Evolutionary conservation across 1,140 invertebrate species (phyloP), one percentile per base, ranked within the genome.

Genomic region (Drosophila pectinifera): DNA sequence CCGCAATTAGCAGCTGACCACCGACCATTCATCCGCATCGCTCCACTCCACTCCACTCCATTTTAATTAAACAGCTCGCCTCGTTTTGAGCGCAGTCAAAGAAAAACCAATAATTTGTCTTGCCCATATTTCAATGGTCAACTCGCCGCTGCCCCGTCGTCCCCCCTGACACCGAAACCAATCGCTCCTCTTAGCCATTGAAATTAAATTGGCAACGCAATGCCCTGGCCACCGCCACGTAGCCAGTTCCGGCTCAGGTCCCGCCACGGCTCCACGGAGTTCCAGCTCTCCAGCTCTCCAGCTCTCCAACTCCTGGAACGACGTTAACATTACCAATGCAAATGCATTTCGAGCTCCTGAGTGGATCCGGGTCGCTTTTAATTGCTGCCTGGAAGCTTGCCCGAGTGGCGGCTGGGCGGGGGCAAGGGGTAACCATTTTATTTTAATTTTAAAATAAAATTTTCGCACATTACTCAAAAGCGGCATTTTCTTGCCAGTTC

Each of bases 101-200:
- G 75, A 77, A 88, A 88, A 73, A 77, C 84, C 79, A 88, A 88
- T 89, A 88, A 89, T 89, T 89, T 88, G 75, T 89, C 79, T 89
- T 83, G 39, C 42, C 76, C 79, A 89, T 88, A 88, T 88, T 88
- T 88, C 72, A 89, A 63, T 77, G 72, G 67, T 31, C 46, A 57
- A 24, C 49, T 36, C 13, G 18, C 6, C 26, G 45, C 2, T 3
- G 14, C 7, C 22, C 2, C 1, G 22, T 22, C 22, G 26, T 11
- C 5, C 22, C 4, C 10, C 55, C 18, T 36, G 14, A 34, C 46
- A 26, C 51, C 24, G 28, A 64, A 22, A 14, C 39, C 53, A 39
- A 38, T 36, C 13, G 62, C 45, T 16, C 18, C 74, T 51, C 28
- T 46, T 31, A 36, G 31, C 57, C 53, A 36, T 57, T 51, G 74